Base-by-base conservation (phyloP, 2,113 vertebrate species). In the Pholis gunnellus region DNA sequence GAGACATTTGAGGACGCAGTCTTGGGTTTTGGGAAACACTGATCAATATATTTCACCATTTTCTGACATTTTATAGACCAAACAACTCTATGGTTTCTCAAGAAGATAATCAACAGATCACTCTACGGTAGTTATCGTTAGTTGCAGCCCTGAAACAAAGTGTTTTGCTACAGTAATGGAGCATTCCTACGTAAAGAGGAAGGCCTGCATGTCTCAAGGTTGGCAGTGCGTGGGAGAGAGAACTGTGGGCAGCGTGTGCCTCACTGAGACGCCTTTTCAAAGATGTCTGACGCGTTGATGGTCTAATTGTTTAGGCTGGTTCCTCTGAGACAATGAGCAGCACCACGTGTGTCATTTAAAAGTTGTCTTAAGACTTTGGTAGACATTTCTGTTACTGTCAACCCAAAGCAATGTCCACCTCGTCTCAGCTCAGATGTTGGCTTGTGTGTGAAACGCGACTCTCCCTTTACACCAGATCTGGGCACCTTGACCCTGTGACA, bases 401-500 rank as follows among this genome's bases (percentile, higher is more conserved):
- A 50, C 36, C 14, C 3, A 22, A 2, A 54, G 50, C 20, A 56
- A 29, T 17, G n/a, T 36, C 40, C 29, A 3, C 10, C 22, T 31
- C 7, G 10, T 36, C 70, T 61, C 36, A 15, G 22, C 44, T n/a
- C 17, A 3, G 64, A 27, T 48, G 27, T 67, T n/a, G 46, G 22
- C 6, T 85, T 83, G 61, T 17, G 65, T 86, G 73, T 63, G 64
- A 84, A 67, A 52, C 42, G 1, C 0, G 7, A 31, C 65, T 76
- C 44, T 14, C 54, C 52, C 52, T 72, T 74, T 22, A 69, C 6
- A 46, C 68, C 40, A 50, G 57, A 85, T 87, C 63, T 72, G 63
- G 71, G 87, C 81, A 15, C 61, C 46, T 2, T 86, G 88, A 86
- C 86, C 65, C 73, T 54, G 10, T 73, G 66, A 0, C 72, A 52